Conservation (phyloP, 2,888 invertebrate genomes). For the Chymomyza amoena region DNA sequence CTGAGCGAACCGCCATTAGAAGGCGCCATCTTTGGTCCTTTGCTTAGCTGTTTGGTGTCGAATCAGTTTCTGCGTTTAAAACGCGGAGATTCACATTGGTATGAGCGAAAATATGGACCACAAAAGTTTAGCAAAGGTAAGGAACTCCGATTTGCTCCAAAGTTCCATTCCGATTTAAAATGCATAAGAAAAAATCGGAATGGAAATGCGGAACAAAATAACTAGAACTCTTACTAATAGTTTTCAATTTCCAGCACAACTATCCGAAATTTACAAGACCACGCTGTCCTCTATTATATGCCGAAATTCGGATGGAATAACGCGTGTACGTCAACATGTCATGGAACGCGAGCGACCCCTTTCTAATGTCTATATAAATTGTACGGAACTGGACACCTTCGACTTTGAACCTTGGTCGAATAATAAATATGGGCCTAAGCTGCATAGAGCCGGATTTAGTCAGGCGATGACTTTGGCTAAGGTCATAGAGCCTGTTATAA, state of each 20-base stretch:
- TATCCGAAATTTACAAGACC: conserved; percentile 88
- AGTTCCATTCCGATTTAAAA: not conserved
- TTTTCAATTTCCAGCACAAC: conserved; percentile 83
- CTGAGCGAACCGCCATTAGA: conserved; percentile 87
- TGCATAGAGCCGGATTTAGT: conserved; percentile 53
- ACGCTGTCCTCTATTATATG: conserved; percentile 87
- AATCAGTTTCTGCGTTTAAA: conserved; percentile 92
- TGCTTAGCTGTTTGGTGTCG: conserved; percentile 89
- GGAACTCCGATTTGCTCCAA: not conserved
- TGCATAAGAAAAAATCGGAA: too few relatives aligned
- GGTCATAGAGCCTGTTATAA: conserved; percentile 30
- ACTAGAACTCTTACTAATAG: too few relatives aligned
- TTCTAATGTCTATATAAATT: conserved; percentile 83
- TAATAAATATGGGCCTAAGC: conserved; percentile 18
- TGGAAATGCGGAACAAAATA: too few relatives aligned
- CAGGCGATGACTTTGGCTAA: conserved; percentile 53
- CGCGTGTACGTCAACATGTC: conserved; percentile 83
- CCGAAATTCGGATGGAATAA: conserved; percentile 85
- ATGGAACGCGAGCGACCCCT: conserved; percentile 83
- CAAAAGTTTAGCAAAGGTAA: conserved; percentile 85
- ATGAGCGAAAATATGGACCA: conserved; percentile 85
- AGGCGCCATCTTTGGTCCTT: conserved; percentile 89
- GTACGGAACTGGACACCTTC: conserved; percentile 82
- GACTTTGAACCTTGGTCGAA: conserved; percentile 81
- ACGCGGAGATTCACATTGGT: conserved; percentile 92